Evolutionary conservation across 2,888 invertebrate genomes (phyloP).

Genomic region (Phlogophora meticulosa): DNA sequence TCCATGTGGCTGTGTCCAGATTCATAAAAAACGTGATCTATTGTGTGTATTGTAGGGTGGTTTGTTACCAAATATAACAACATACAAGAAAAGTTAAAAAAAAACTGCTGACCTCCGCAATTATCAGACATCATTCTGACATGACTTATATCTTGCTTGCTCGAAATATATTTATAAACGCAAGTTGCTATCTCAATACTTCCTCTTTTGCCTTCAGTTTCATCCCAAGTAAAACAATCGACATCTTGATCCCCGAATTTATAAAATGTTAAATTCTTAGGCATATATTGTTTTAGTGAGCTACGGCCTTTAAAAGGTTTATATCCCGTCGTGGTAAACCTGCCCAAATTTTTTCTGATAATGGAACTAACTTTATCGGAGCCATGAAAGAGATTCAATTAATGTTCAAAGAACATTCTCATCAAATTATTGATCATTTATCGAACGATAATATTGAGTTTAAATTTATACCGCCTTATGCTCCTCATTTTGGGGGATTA

Average conservation of each 20-base stretch:
- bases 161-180: slow-evolving; percentile 53
- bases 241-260: slow-evolving; percentile 69
- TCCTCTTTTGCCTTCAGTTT: slow-evolving; percentile 66
- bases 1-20: slow-evolving; percentile 10
- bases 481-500: slow-evolving; percentile 10
- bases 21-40: slow-evolving; percentile 8
- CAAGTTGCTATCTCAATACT: slow-evolving; percentile 68
- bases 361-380: slow-evolving; percentile 4
- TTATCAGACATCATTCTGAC: slow-evolving; percentile 62
- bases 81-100: slow-evolving; percentile 10
- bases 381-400: slow-evolving; percentile 1
- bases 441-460: not conserved
- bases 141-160: slow-evolving; percentile 27
- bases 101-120: slow-evolving; percentile 13
- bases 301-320: slow-evolving; percentile 5
- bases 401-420: slow-evolving; percentile 3
- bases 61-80: slow-evolving; percentile 10
- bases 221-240: slow-evolving; percentile 58
- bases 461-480: slow-evolving; percentile 7
- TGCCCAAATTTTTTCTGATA: slow-evolving; percentile 7
- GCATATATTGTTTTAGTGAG: too few species aligned
- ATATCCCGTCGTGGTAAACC: not conserved
- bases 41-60: not conserved
- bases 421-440: not conserved
- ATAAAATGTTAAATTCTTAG: slow-evolving; percentile 73